phyloP scores from a whole-genome alignment of 2,113 vertebrate genomes.

The Siniperca chuatsi region DNA sequence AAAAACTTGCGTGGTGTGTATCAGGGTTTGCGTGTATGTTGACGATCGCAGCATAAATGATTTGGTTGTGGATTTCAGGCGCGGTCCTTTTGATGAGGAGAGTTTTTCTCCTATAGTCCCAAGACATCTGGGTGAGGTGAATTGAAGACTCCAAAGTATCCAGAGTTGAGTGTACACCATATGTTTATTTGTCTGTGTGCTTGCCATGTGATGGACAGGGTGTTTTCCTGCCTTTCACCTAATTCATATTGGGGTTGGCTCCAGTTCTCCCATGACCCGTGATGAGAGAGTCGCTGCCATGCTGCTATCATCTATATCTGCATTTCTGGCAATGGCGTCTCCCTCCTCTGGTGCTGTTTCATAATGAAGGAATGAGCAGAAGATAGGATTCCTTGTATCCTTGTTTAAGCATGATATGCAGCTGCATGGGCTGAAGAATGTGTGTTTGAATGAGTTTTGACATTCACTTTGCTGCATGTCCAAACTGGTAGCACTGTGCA shows the following conservation, averaged over 20 bases:
- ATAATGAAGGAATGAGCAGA: slow-evolving; percentile 62
- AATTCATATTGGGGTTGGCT: slow-evolving; percentile 19
- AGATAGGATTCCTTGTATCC: slow-evolving; percentile 74
- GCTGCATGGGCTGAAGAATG: slow-evolving; percentile 91
- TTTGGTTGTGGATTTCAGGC: background rate
- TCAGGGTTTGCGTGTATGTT: background rate
- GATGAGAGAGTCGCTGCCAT: slow-evolving; percentile 46
- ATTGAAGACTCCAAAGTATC: background rate
- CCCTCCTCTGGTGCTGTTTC: slow-evolving; percentile 44
- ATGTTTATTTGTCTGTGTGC: slow-evolving; percentile 22
- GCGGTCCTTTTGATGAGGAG: background rate
- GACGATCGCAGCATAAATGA: background rate
- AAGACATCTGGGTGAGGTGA: background rate
- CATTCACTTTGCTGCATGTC: slow-evolving; percentile 94
- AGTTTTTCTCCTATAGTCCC: too few species aligned
- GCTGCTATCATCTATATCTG: slow-evolving; percentile 45
- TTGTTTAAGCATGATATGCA: slow-evolving; percentile 88
- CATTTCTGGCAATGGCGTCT: slow-evolving; percentile 20
- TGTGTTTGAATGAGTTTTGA: slow-evolving; percentile 91
- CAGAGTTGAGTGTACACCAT: background rate
- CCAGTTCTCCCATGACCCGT: slow-evolving; percentile 7
- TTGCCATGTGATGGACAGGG: slow-evolving; percentile 1
- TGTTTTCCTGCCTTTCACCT: slow-evolving; percentile 27
- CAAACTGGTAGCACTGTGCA: slow-evolving; percentile 89
- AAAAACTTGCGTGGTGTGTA: background rate